A percentile compares a stretch with the other conserved stretches of the same genome.
Evolutionary conservation across 2,797 vertebrate genomes (phyloP).

Genomic region (Neosalanx taihuensis): DNA sequence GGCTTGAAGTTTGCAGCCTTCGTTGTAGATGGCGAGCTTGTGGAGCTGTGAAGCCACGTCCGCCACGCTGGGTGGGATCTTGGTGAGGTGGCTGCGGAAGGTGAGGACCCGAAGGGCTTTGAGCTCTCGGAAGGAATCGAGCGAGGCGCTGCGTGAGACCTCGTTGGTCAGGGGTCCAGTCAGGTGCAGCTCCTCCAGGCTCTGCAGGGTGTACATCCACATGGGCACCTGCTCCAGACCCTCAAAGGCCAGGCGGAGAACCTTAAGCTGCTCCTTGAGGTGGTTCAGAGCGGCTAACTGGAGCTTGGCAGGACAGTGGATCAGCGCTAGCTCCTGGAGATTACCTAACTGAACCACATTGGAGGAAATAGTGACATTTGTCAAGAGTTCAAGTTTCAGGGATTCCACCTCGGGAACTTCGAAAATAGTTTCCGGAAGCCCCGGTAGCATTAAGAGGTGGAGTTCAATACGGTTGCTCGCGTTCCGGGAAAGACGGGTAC

Average conservation of each 20-base stretch:
- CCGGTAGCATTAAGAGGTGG: constrained; percentile 80
- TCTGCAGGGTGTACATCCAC: constrained; percentile 81
- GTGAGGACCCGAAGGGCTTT: constrained; percentile 78
- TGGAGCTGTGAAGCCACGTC: constrained; percentile 79
- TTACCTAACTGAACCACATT: constrained; percentile 73
- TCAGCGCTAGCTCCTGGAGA: constrained; percentile 80
- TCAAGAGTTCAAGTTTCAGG: constrained; percentile 82
- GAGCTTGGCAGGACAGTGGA: constrained; percentile 78
- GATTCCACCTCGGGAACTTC: constrained; percentile 82
- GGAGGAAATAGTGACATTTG: constrained; percentile 76
- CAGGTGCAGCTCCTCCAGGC: constrained; percentile 84
- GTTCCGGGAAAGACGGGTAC: constrained; percentile 75
- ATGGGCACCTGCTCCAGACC: constrained; percentile 77
- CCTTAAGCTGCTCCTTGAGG: constrained; percentile 78
- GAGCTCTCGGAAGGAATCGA: constrained; percentile 82
- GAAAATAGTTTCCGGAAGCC: constrained; percentile 84
- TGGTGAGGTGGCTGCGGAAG: constrained; percentile 74
- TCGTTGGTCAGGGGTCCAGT: constrained; percentile 77
- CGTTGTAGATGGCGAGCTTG: constrained; percentile 77
- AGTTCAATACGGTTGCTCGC: constrained; percentile 74
- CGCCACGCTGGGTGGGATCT: constrained; percentile 77
- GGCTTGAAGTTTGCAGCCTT: constrained; percentile 77
- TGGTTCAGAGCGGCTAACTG: constrained; percentile 77
- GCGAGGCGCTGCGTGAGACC: constrained; percentile 64
- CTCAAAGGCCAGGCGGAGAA: constrained; percentile 78